A percentile compares a stretch with the other conserved stretches of the same genome.
These are phyloP conservation scores for Nannobrachium achirus DNA, from an alignment of 2,113 vertebrate species.

Conservation along the genomic window DNA sequence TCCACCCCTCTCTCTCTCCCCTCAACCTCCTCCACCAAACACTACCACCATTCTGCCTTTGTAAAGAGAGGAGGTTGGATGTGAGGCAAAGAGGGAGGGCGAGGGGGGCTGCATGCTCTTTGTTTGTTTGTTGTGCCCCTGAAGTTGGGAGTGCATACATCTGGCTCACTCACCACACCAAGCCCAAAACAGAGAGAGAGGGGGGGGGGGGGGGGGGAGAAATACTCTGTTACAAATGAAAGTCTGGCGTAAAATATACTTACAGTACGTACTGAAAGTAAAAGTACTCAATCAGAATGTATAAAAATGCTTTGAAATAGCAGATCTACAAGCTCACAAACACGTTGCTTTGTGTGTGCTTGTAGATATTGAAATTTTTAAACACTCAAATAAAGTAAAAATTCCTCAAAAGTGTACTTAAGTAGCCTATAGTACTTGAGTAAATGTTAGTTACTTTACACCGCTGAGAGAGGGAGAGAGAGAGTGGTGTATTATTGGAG, in stretches of 20 bases:
- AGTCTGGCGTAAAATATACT: no score
- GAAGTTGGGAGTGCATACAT: slow-evolving; percentile 49
- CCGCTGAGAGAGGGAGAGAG: no score
- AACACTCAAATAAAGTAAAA: no score
- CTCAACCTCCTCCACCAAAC: neutral
- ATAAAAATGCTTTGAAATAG: no score
- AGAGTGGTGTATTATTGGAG: slow-evolving; percentile 50
- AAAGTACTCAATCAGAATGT: neutral
- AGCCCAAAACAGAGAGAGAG: slow-evolving; percentile 40
- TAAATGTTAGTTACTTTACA: no score
- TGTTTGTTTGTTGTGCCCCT: slow-evolving; percentile 54
- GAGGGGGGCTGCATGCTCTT: slow-evolving; percentile 16
- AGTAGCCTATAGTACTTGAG: no score
- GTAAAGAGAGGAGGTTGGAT: slow-evolving; percentile 9
- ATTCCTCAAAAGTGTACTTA: no score
- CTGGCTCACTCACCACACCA: slow-evolving; percentile 44
- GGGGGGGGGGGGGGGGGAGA: neutral
- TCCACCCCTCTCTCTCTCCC: slow-evolving; percentile 11
- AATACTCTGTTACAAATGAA: no score
- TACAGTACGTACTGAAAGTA: neutral
- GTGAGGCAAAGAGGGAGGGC: slow-evolving; percentile 4
- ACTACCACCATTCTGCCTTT: slow-evolving; percentile 4
- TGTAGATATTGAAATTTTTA: no score
- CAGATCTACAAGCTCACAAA: no score
- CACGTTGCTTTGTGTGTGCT: no score